phyloP scores from a whole-genome alignment of 2,113 vertebrate genomes.

The Prietella phreatophila region DNA sequence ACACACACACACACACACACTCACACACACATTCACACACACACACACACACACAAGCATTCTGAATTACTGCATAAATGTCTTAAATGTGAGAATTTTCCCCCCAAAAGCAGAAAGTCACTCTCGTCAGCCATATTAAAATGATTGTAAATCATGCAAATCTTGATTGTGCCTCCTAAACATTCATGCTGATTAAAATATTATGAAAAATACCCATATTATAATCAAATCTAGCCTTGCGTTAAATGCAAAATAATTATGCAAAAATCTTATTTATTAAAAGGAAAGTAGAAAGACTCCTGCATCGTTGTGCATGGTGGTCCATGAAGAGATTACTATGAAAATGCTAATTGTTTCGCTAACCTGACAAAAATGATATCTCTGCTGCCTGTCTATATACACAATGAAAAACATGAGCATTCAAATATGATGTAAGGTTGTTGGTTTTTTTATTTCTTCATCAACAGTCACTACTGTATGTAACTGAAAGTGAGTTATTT shows the following conservation, averaged over 20 bases:
- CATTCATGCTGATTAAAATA: background rate
- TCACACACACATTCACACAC: background rate
- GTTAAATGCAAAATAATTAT: background rate
- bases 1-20: slow-evolving; percentile 16
- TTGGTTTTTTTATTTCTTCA: background rate
- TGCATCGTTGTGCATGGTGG: background rate
- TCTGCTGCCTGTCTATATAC: background rate
- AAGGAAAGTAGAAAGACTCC: background rate
- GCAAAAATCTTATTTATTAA: background rate
- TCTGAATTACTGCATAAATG: too few species aligned
- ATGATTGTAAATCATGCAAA: background rate
- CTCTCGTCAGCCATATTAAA: background rate
- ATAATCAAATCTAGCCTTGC: background rate
- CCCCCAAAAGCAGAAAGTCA: background rate
- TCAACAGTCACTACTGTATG: background rate
- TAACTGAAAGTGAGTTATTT: background rate
- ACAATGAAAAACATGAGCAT: background rate
- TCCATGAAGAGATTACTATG: background rate
- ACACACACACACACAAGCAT: background rate
- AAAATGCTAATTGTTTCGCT: background rate
- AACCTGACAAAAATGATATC: background rate
- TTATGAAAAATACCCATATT: background rate
- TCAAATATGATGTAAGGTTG: background rate
- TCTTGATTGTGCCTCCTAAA: background rate
- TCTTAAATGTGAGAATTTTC: background rate